Base-by-base conservation (phyloP, 1,140 invertebrate species). In the Tetramorium parvispinum region DNA sequence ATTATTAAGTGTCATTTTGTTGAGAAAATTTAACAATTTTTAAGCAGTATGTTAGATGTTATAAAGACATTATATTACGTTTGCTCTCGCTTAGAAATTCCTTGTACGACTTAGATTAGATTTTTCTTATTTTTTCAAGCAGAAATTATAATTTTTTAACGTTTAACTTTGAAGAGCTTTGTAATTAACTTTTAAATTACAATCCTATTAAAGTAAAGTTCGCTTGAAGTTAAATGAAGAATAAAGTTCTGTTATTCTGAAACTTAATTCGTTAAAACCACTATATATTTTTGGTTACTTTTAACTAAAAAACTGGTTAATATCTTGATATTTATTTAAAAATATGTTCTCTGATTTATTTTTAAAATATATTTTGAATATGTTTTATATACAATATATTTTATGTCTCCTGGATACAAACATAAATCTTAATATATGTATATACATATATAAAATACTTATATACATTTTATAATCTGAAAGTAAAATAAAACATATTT, bases 171-270 rank as follows among this genome's bases (percentile, higher is more conserved):
- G 32, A 70, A 70, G 27, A 73, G 53, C 40, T 75, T 83, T 83
- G 40, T 83, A 83, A 83, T 73, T 83, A 83, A 83, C 53, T 55
- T 55, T 83, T 73, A 59, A 75, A 83, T 83, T 75, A 61, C 53
- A 83, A 83, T 75, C 40, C 53, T 24, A 40, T 83, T 83, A 57
- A 82, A 83, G 79, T 83, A 46, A 82, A 75, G 68, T 83, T 83
- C 7, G 78, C 53, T 7, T 46, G 24, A 59, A 83, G 68, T 32
- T 83, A 75, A 59, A 83, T 73, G 53, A 83, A 59, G 68, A 81
- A 71, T 81, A 43, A 83, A 83, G 79, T 75, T 83, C 40, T 75
- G 68, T 83, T 75, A 83, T 83, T 46, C 18, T 46, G 40, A 75
- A 83, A 83, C 68, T 83, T 73, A 73, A 73, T 75, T 73, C 53